Percentiles rank a stretch among this genome's conserved stretches.
These are phyloP conservation scores for Drosophila pegasa DNA, from an alignment of 2,888 invertebrate genomes.

Conservation along the genomic window DNA sequence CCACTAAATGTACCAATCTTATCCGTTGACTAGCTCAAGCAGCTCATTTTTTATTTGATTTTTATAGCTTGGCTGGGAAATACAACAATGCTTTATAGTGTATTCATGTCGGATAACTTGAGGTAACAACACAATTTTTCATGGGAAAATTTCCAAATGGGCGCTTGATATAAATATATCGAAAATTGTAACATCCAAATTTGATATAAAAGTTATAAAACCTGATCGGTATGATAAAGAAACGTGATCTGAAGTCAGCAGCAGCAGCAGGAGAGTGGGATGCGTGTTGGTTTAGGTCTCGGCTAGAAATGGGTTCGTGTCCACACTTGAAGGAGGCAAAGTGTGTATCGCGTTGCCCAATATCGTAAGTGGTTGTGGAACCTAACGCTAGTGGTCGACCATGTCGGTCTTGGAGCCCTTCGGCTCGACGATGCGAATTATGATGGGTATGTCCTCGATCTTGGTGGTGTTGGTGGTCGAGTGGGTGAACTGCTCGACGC, in stretches of 20 bases:
- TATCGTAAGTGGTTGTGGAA: not conserved
- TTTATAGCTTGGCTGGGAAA: not conserved
- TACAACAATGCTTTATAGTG: not conserved
- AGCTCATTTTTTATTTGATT: not conserved
- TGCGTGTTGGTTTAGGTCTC: not conserved
- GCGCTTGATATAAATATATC: not conserved
- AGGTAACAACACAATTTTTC: not conserved
- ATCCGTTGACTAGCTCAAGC: too few species aligned
- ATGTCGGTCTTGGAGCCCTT: not conserved
- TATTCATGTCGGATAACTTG: not conserved
- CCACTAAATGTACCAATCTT: not conserved
- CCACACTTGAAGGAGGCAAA: not conserved
- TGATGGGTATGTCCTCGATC: constrained; percentile 82
- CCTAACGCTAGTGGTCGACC: not conserved
- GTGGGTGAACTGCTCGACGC: constrained; percentile 61
- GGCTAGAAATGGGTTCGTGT: not conserved
- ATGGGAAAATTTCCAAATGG: not conserved
- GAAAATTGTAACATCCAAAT: not conserved
- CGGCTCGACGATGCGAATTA: constrained; percentile 82
- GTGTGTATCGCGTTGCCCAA: not conserved
- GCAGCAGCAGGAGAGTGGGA: not conserved
- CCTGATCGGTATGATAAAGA: not conserved
- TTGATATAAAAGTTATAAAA: constrained; percentile 1
- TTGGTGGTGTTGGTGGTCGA: constrained; percentile 73
- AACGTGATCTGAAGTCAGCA: not conserved